phyloP scores from a whole-genome alignment of 2,888 invertebrate species.

The Volucella bombylans region DNA sequence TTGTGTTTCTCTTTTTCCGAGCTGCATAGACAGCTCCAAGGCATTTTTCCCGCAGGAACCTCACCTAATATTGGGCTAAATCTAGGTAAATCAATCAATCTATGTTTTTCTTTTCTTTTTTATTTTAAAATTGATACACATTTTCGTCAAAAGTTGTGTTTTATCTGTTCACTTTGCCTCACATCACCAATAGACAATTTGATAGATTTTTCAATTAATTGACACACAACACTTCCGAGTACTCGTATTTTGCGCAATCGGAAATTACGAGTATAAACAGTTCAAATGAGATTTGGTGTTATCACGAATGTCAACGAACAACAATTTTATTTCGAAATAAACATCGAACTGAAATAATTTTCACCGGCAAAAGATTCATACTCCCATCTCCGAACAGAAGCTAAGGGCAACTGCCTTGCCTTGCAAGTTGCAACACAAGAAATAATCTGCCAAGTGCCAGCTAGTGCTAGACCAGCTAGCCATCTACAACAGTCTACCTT shows the following conservation, averaged over 20 bases:
- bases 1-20: constrained; percentile 67
- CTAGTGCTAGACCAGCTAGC: constrained; percentile 12
- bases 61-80: constrained; percentile 34
- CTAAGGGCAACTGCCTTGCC: constrained; percentile 64
- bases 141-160: constrained; percentile 51
- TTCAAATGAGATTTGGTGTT: no score
- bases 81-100: constrained; percentile 18
- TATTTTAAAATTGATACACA: constrained; percentile 67
- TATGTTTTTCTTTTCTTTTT: constrained; percentile 63
- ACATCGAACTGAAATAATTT: no score
- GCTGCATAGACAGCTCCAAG: constrained; percentile 72
- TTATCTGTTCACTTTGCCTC: constrained; percentile 45
- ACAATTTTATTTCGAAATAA: no score
- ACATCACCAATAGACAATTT: constrained; percentile 12
- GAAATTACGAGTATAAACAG: no score
- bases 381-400: constrained; percentile 46
- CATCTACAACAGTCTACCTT: no score
- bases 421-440: constrained; percentile 28
- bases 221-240: constrained; percentile 5
- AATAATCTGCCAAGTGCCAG: constrained; percentile 26
- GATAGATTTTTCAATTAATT: constrained; percentile 47
- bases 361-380: neutral
- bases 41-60: constrained; percentile 49
- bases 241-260: constrained; percentile 20
- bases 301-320: no score